Percentiles rank a stretch among this genome's conserved stretches.
phyloP scores from a whole-genome alignment of 2,113 vertebrate genomes.

The Catharus bicknelli region DNA sequence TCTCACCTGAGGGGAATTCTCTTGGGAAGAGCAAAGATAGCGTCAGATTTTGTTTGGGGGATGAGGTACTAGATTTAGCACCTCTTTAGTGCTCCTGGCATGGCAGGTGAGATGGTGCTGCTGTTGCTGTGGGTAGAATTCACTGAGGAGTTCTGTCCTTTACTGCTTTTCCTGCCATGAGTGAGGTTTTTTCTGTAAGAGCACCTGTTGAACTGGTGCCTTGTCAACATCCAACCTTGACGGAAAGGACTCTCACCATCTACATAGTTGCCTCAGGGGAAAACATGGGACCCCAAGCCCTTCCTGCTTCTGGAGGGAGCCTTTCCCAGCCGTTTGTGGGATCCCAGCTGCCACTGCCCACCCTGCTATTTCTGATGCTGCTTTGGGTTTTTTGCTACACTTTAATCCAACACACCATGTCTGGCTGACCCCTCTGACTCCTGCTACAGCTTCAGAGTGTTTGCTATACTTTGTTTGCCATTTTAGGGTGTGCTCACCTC shows the following conservation, averaged over 20 bases:
- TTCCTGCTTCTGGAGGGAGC: accelerated
- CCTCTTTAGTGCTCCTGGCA: accelerated
- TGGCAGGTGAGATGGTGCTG: background rate
- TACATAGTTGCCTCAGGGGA: accelerated
- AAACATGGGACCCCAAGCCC: accelerated
- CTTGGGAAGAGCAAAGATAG: background rate
- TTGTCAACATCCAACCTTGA: accelerated
- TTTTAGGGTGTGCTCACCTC: too few species aligned
- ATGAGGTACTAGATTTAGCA: background rate
- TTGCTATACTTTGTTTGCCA: background rate
- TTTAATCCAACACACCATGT: accelerated
- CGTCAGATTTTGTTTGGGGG: accelerated
- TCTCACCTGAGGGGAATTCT: background rate
- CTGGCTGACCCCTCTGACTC: accelerated
- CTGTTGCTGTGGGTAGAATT: background rate
- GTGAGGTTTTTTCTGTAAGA: background rate
- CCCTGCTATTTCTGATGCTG: accelerated
- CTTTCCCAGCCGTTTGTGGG: accelerated
- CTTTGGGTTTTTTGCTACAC: accelerated
- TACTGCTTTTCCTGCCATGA: background rate
- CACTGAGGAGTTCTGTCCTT: accelerated
- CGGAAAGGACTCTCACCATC: background rate
- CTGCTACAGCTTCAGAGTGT: accelerated
- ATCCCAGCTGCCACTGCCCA: background rate
- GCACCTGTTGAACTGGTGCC: background rate